Evolutionary conservation across 2,888 invertebrate species (phyloP), one percentile per base, ranked within the genome.

Genomic region (Uropetala carovei): DNA sequence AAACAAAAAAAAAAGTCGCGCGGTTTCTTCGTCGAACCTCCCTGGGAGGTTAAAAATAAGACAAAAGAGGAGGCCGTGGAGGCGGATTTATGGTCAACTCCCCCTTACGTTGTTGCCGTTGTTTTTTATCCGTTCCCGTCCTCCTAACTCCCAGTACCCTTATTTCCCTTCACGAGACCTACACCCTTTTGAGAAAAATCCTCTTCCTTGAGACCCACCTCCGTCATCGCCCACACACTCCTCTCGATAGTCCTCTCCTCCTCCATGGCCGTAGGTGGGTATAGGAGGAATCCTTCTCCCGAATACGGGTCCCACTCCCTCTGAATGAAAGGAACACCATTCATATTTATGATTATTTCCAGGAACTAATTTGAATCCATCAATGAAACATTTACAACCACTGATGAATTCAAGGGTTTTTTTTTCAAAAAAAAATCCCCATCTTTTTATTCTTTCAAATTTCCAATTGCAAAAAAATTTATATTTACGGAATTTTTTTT

Each of bases 281-380:
- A 83, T 83, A 56, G 83, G 83, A 64, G 89, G 89, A 30, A 89
- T 89, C 89, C 89, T 60, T 30, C 89, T 89, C 89, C 89, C 89
- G 27, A 89, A 89, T 89, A 89, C 68, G 89, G 89, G 89, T 89
- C 89, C 89, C 89, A 89, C 89, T 60, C 89, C 64, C 64, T 89
- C 89, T 89, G 89, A 68, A 89, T 89, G 89, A 89, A 89, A 89
- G 89, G 89, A 89, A 89, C 89, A 89, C 89, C 89, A 89, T 89
- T 89, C 89, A 89, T 64, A 89, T 89, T 60, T 89, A 89, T 89
- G 64, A 89, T 89, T 89, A 89, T 89, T 89, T 89, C 89, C 89
- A 64, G 89, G 64, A 68, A 68, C 64, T 64, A 58, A 43, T 57
- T n/a, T 56, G 56, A 83, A 83, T 43, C 64, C 64, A 68, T 64